Conservation (phyloP, 2,113 vertebrate genomes). For the Podocnemis expansa region DNA sequence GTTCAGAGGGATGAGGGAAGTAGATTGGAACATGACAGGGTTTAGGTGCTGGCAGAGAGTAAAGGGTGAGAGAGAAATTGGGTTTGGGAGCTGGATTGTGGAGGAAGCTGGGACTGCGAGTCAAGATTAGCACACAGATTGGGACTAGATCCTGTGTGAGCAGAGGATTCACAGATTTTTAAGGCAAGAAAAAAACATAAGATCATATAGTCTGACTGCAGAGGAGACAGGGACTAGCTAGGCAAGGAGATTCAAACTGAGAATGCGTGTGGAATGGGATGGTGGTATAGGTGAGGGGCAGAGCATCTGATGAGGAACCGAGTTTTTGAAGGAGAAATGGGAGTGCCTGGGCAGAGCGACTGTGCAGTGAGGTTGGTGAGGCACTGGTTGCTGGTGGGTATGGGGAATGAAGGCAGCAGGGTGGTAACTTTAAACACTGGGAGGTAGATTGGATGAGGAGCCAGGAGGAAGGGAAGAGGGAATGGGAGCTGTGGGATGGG, state of each 20-base stretch:
- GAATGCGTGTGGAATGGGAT: not conserved
- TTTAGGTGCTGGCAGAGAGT: not conserved
- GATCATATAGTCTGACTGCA: not conserved
- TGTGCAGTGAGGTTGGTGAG: not conserved
- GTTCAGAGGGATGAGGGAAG: not conserved
- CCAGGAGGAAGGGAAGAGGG: not conserved
- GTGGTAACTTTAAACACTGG: not conserved
- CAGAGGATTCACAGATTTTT: not conserved
- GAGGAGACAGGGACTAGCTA: not conserved
- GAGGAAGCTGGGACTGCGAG: too few relatives aligned
- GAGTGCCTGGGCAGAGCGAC: not conserved
- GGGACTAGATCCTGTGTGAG: not conserved
- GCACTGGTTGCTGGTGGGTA: not conserved
- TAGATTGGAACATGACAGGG: not conserved
- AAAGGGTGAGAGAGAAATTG: not conserved
- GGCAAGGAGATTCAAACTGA: not conserved
- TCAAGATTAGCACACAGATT: not conserved
- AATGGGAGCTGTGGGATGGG: not conserved
- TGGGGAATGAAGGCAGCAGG: too few relatives aligned
- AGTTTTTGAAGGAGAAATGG: not conserved
- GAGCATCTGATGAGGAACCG: not conserved
- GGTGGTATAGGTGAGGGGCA: not conserved
- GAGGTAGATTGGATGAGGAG: too few relatives aligned
- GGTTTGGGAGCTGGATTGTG: not conserved
- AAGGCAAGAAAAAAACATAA: not conserved